Evolutionary conservation across 2,888 invertebrate species (phyloP).

Genomic region (Glyphotaelius pellucidus): DNA sequence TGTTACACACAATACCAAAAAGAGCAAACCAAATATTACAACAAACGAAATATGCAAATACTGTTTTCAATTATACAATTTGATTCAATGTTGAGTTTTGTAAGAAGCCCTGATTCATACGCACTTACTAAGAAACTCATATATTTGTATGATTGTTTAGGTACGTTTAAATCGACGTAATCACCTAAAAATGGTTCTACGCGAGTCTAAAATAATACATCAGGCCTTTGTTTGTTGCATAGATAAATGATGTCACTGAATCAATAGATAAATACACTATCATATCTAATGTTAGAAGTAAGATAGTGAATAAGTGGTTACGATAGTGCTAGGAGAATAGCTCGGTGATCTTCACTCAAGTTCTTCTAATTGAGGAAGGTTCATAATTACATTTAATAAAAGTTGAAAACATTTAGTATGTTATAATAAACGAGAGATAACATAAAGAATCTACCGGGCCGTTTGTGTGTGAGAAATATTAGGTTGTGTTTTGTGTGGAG

Average conservation of each 20-base stretch:
- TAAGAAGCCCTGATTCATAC: background rate
- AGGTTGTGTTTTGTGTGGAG: background rate
- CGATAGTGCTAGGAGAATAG: background rate
- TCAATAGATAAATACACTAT: background rate
- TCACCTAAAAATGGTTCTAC: background rate
- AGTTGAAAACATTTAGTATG: background rate
- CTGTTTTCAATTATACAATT: slow-evolving; percentile 28
- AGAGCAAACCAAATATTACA: slow-evolving; percentile 26
- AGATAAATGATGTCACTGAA: background rate
- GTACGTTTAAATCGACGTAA: background rate
- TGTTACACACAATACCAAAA: slow-evolving; percentile 34
- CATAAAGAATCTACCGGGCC: background rate
- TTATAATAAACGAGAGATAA: background rate
- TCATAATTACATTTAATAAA: background rate
- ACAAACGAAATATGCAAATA: slow-evolving; percentile 43
- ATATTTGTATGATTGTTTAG: background rate
- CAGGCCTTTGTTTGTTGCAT: background rate
- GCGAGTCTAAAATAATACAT: background rate
- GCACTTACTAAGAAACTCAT: background rate
- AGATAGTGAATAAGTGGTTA: slow-evolving; percentile 2
- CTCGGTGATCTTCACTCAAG: background rate
- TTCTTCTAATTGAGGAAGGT: background rate
- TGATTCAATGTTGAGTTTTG: background rate
- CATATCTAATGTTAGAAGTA: background rate
- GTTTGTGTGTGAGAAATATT: background rate